These are phyloP conservation scores for Periplaneta americana DNA, from an alignment of 1,140 invertebrate genomes.

Conservation along the genomic window DNA sequence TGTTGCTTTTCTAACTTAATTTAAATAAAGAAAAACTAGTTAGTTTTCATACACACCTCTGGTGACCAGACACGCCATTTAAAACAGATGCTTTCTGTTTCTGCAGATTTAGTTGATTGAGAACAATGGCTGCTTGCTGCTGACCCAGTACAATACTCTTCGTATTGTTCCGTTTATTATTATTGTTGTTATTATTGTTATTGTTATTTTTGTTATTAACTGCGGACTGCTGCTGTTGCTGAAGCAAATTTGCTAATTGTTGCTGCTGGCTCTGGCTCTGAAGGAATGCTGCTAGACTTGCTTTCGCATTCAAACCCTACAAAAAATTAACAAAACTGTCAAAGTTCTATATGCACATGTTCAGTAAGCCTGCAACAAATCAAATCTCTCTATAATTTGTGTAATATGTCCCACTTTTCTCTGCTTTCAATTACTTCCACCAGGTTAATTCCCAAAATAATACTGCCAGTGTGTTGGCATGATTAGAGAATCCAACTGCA, in stretches of 20 bases:
- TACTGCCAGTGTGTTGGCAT: too few relatives aligned
- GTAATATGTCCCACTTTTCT: too few relatives aligned
- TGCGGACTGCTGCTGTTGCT: conserved; percentile 39
- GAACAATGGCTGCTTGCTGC: conserved; percentile 31
- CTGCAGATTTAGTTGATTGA: conserved; percentile 30
- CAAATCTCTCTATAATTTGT: too few relatives aligned
- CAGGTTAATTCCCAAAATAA: too few relatives aligned
- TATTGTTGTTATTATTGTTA: conserved; percentile 22
- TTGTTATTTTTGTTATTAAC: conserved; percentile 43
- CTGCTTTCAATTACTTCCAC: too few relatives aligned
- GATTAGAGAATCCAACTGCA: too few relatives aligned
- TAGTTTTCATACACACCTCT: conserved; percentile 4
- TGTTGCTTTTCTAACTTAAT: too few relatives aligned
- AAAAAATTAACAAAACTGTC: not conserved
- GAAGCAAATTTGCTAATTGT: conserved; percentile 40
- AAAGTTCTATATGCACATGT: too few relatives aligned
- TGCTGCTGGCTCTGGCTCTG: conserved; percentile 30
- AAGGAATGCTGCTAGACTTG: conserved; percentile 45
- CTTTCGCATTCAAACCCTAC: conserved; percentile 40
- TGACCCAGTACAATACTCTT: conserved; percentile 26
- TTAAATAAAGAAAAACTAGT: too few relatives aligned
- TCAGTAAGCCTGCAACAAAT: too few relatives aligned
- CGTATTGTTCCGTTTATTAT: conserved; percentile 23
- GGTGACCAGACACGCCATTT: conserved; percentile 7
- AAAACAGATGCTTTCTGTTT: conserved; percentile 1